A percentile compares a stretch with the other conserved stretches of the same genome.
Conservation (phyloP, 1,140 invertebrate species). For the Macrocentrus cingulum region DNA sequence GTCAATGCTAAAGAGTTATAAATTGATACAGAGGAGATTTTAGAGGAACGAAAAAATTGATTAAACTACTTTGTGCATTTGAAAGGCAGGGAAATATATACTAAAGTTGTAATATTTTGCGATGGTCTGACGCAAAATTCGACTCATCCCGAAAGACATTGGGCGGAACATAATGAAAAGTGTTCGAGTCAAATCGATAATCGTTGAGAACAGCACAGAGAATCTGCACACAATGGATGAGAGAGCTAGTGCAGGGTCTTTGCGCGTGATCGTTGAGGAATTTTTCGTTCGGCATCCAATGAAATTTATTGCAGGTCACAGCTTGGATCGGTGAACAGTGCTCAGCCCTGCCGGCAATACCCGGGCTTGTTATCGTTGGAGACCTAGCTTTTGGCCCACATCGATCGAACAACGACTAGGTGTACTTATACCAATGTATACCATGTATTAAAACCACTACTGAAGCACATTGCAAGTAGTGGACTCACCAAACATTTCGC, state of each 20-base stretch:
- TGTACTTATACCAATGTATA: constrained; percentile 12
- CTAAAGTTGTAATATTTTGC: no score
- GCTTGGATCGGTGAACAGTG: constrained; percentile 29
- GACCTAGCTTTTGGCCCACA: constrained; percentile 2
- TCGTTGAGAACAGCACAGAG: constrained; percentile 3
- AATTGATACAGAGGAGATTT: no score
- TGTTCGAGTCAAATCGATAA: constrained; percentile 22
- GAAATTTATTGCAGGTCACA: constrained; percentile 30
- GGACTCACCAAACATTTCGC: neutral
- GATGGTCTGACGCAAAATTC: no score
- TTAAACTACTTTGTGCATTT: no score
- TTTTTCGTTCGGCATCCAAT: constrained; percentile 26
- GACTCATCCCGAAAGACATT: constrained; percentile 2
- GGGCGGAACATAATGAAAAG: constrained; percentile 10
- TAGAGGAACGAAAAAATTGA: no score
- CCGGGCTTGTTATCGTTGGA: constrained; percentile 14
- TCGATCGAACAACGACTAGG: constrained; percentile 13
- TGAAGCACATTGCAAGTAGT: neutral
- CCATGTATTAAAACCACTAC: neutral
- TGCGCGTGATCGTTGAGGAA: constrained; percentile 11
- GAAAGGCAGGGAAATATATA: no score
- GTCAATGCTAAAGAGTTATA: no score
- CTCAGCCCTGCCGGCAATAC: constrained; percentile 15
- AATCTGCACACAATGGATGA: neutral
- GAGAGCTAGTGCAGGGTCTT: constrained; percentile 11